Base-by-base conservation (phyloP, 2,888 invertebrate genomes). In the Chaetogeoica ovagalla region DNA sequence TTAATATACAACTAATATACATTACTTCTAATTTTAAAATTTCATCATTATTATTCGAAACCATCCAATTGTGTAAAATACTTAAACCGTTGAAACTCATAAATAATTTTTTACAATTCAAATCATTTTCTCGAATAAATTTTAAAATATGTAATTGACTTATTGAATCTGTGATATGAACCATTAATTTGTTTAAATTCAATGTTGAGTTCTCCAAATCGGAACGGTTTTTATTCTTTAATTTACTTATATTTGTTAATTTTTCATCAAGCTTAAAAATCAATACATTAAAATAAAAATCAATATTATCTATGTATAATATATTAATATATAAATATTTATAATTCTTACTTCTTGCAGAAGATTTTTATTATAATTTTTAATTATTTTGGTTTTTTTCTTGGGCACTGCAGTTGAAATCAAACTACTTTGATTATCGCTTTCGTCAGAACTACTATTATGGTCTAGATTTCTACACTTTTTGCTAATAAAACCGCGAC, bases 11-110 rank as follows among this genome's bases (percentile, higher is more conserved):
- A 19, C 48, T n/a, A 4, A 70, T 39, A 62, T 19, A 1, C 7
- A 48, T 79, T 79, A 79, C 79, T 43, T 79, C 79, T 63, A 79
- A 57, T 71, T 71, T 79, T 1, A 79, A 21, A 19, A 17, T 19
- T 57, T 79, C 57, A 15, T 79, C 55, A 13, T 79, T 43, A 13
- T 79, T 57, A 55, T 63, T 79, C 63, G 71, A 79, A n/a, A 23
- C 82, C 90, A 97, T 96, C 93, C 98, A 98, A 48, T 94, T 95
- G 88, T 96, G 95, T 81, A 98, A 89, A 76, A 98, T 88, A 9
- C 94, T 88, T 77, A 98, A 88, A 0, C 98, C 98, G 85, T 97
- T 95, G 87, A 97, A 97, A 88, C 95, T 95, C 79, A 96, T 89
- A 88, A 98, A 97, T 82, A 97, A 89, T 23, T 95, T 88, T 11